phyloP scores from a whole-genome alignment of 64 coral and sea anemone genomes.

The Trachythela sp. region DNA sequence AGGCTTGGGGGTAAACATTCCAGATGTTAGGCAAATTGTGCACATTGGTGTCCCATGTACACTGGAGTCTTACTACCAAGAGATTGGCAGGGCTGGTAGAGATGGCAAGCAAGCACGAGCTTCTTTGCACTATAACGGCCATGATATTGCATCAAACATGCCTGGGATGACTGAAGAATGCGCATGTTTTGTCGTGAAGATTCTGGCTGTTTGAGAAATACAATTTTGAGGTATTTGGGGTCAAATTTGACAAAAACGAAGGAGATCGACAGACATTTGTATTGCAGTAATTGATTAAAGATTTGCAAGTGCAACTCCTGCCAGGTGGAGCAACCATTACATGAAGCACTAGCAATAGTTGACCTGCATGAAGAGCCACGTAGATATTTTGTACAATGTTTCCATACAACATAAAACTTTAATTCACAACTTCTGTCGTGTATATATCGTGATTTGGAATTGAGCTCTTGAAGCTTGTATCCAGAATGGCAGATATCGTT shows the following conservation, averaged over 20 bases:
- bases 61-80: conserved; percentile 26
- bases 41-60: conserved; percentile 10
- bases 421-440: too few relatives aligned
- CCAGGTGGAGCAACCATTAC: too few relatives aligned
- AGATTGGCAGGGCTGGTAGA: conserved; percentile 25
- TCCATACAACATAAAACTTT: too few relatives aligned
- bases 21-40: neutral
- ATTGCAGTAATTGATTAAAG: too few relatives aligned
- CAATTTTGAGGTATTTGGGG: too few relatives aligned
- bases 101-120: conserved; percentile 17
- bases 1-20: conserved; percentile 35
- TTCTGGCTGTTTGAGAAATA: neutral
- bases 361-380: too few relatives aligned
- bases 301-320: too few relatives aligned
- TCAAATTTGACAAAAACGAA: too few relatives aligned
- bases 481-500: neutral
- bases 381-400: too few relatives aligned
- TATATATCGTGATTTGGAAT: neutral
- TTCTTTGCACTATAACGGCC: conserved; percentile 26
- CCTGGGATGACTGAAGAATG: too few relatives aligned
- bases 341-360: too few relatives aligned
- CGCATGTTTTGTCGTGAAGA: neutral
- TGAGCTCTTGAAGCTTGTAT: neutral
- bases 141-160: conserved; percentile 2
- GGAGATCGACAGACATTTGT: too few relatives aligned